phyloP scores from a whole-genome alignment of 2,113 vertebrate species.

The Bagarius yarrelli region DNA sequence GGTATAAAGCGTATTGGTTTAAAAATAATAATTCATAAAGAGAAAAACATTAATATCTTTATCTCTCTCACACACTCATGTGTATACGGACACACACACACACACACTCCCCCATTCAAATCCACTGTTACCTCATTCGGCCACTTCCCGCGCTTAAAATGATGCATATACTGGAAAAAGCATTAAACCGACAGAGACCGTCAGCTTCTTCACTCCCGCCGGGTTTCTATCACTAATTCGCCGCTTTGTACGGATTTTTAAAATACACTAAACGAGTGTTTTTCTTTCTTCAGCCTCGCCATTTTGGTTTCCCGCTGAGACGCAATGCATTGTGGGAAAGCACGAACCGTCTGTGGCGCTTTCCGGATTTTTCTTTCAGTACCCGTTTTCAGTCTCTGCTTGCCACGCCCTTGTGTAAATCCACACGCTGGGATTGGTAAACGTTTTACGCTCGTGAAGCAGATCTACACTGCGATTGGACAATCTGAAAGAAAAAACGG shows the following conservation, averaged over 20 bases:
- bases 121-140: slow-evolving; percentile 82
- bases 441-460: neutral
- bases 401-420: neutral
- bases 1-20: neutral
- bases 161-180: slow-evolving; percentile 64
- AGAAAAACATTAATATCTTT: too few relatives aligned
- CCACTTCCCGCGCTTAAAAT: slow-evolving; percentile 73
- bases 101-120: slow-evolving; percentile 53
- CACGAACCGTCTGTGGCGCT: slow-evolving; percentile 18
- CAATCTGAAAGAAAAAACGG: neutral
- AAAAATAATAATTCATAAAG: too few relatives aligned
- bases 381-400: neutral
- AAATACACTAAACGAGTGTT: slow-evolving; percentile 72
- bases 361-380: neutral
- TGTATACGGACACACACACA: neutral
- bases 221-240: neutral
- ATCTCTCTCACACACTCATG: neutral
- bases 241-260: slow-evolving; percentile 48
- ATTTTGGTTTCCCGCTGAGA: slow-evolving; percentile 94
- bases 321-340: slow-evolving; percentile 83
- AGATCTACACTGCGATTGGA: neutral
- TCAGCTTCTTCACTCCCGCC: neutral
- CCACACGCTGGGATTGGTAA: neutral
- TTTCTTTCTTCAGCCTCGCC: slow-evolving; percentile 76
- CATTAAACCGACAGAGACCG: neutral